Percentiles rank a stretch among this genome's conserved stretches.
phyloP scores from a whole-genome alignment of 1,140 invertebrate species.

The Muscidifurax raptorellus region DNA sequence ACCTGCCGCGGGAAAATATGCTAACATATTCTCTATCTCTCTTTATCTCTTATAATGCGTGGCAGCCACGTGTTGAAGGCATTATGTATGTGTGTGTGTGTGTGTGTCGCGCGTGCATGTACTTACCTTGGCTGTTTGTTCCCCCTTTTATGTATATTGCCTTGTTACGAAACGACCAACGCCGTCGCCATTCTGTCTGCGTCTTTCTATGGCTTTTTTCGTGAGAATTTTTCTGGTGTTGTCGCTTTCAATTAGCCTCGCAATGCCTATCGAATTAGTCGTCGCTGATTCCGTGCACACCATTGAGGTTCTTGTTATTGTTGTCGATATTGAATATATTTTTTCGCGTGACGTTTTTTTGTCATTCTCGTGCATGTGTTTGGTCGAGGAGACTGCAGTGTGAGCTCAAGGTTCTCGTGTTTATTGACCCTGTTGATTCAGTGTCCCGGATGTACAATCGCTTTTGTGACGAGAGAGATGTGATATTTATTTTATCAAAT shows the following conservation, averaged over 20 bases:
- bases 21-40: constrained; percentile 16
- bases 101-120: constrained; percentile 5
- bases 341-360: too few relatives aligned
- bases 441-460: too few relatives aligned
- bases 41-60: neutral
- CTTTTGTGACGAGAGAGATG: too few relatives aligned
- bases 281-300: neutral
- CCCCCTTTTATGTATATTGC: constrained; percentile 3
- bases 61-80: neutral
- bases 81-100: neutral
- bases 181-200: neutral
- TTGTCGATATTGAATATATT: neutral
- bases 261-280: neutral
- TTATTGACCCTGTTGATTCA: neutral
- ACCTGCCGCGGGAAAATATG: constrained; percentile 33
- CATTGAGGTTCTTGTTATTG: neutral
- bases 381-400: neutral
- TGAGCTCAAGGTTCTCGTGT: neutral
- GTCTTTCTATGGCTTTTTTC: neutral
- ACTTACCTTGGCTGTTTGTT: constrained; percentile 33
- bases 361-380: neutral
- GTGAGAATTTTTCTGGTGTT: neutral
- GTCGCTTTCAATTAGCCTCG: neutral
- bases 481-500: too few relatives aligned
- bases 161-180: neutral